phyloP scores from a whole-genome alignment of 2,797 vertebrate genomes.

The Echeneis naucrates region DNA sequence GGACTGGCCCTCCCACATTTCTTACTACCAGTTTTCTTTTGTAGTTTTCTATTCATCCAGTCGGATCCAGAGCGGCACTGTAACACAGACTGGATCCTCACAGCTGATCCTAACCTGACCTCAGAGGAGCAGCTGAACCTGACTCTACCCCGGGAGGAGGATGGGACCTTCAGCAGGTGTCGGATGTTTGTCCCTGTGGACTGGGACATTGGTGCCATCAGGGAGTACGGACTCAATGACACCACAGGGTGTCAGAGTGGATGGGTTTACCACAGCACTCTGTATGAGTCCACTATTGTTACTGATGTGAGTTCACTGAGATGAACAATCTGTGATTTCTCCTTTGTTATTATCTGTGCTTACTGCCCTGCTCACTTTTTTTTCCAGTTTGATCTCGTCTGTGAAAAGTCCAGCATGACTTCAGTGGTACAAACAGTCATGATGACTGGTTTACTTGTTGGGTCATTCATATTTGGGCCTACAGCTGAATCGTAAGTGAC shows the following conservation, averaged over 20 bases:
- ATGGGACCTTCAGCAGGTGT: constrained; percentile 84
- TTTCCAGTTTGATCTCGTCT: constrained; percentile 87
- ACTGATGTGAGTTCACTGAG: constrained; percentile 83
- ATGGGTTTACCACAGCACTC: constrained; percentile 83
- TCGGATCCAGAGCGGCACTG: constrained; percentile 79
- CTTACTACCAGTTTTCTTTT: constrained; percentile 15
- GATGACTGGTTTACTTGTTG: constrained; percentile 81
- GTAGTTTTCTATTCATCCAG: constrained; percentile 77
- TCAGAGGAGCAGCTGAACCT: constrained; percentile 83
- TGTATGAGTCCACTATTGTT: constrained; percentile 71
- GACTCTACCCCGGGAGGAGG: constrained; percentile 78
- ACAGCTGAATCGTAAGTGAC: constrained; percentile 77
- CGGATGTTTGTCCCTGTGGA: constrained; percentile 85
- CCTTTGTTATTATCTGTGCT: background rate
- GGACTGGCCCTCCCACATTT: constrained; percentile 20
- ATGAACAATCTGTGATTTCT: background rate
- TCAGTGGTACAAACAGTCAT: constrained; percentile 78
- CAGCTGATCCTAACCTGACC: constrained; percentile 76
- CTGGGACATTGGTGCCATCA: constrained; percentile 80
- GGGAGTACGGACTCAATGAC: constrained; percentile 77
- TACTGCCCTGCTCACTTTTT: constrained; percentile 13
- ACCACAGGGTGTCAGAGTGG: constrained; percentile 82
- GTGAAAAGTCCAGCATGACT: constrained; percentile 69
- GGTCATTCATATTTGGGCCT: constrained; percentile 83
- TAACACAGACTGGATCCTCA: constrained; percentile 86